These are phyloP conservation scores for Neopipo cinnamomea DNA, from an alignment of 2,113 vertebrate species.

Conservation along the genomic window DNA sequence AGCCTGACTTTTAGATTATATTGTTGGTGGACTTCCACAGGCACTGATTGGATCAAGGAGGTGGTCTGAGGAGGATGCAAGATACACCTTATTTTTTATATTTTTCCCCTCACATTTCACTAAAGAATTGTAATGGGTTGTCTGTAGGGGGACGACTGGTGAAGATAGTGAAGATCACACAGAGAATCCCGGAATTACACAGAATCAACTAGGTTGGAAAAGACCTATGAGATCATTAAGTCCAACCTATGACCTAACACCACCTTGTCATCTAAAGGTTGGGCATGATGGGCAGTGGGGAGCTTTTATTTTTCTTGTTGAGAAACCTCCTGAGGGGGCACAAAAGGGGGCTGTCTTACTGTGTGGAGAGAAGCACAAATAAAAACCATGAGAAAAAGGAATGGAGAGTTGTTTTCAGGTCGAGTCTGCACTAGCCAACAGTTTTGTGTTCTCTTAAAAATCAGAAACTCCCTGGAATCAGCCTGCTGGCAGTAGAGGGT, in stretches of 20 bases:
- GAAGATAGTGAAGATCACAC: background rate
- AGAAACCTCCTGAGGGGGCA: background rate
- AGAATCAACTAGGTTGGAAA: background rate
- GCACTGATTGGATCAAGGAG: background rate
- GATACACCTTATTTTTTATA: background rate
- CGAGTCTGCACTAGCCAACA: background rate
- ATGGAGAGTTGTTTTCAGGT: background rate
- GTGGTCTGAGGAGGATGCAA: background rate
- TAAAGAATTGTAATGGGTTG: background rate
- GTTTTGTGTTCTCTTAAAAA: background rate
- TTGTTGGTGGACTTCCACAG: background rate
- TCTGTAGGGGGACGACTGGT: background rate
- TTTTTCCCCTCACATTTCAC: background rate
- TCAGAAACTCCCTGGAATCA: background rate
- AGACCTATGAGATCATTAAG: background rate
- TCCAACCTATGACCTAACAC: background rate
- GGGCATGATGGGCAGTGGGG: accelerated
- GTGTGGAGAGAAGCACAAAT: background rate
- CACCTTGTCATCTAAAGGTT: background rate
- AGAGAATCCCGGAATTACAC: background rate
- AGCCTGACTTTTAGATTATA: background rate
- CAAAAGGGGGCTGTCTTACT: background rate
- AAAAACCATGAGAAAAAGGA: background rate
- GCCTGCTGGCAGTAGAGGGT: background rate
- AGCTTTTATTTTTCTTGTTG: background rate